Conservation (phyloP, 30 jellyfish, hydroid and myxozoan genomes). For the Aurelia aurita complex sp. Pacific region DNA sequence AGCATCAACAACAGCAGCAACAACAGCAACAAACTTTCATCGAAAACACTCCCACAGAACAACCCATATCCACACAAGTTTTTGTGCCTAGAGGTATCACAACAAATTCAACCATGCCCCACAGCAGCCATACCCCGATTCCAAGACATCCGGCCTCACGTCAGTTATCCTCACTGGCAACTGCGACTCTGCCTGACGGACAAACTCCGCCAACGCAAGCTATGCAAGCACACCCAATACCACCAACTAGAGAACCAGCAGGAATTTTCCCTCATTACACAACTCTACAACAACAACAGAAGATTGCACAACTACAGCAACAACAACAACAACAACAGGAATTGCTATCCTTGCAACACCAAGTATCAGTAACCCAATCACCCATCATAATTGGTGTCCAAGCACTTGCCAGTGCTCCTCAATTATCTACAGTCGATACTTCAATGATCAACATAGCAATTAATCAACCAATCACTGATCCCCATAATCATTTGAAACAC, state of each 20-base stretch:
- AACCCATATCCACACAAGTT: slow-evolving; percentile 8
- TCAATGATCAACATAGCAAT: slow-evolving; percentile 17
- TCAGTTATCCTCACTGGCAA: not conserved
- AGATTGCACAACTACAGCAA: too few relatives aligned
- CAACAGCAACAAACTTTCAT: not conserved
- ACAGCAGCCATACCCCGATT: not conserved
- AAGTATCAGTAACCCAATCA: too few relatives aligned
- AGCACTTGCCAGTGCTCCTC: not conserved
- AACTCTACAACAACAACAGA: too few relatives aligned
- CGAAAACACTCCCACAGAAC: not conserved
- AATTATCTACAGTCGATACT: slow-evolving; percentile 13
- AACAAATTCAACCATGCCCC: not conserved
- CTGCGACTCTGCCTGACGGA: not conserved
- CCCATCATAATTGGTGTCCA: slow-evolving; percentile 3
- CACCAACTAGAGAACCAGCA: not conserved
- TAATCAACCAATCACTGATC: slow-evolving; percentile 1
- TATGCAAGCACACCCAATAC: not conserved
- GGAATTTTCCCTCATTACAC: too few relatives aligned
- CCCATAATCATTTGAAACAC: not conserved
- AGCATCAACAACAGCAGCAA: slow-evolving; percentile 24
- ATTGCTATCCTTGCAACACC: not conserved
- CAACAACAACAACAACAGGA: slow-evolving; percentile 1
- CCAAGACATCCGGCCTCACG: slow-evolving; percentile 1
- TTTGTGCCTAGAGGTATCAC: not conserved
- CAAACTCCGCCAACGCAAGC: not conserved